Conservation (phyloP, 2,797 vertebrate species). For the Enteromius viviparus region DNA sequence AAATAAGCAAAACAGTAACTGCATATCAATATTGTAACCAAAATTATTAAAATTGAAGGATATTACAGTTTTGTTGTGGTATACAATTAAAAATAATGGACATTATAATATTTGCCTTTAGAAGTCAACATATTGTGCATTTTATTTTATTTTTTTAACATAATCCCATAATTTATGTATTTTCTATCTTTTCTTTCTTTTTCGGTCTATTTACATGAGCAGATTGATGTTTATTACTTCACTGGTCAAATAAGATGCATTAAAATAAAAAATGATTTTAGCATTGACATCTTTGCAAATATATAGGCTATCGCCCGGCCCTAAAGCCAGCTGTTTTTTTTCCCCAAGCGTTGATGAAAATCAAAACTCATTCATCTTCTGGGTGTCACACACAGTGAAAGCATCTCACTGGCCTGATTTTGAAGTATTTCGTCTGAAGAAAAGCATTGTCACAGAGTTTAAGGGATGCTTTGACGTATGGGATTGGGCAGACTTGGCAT, state of each 20-base stretch:
- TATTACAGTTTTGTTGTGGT: neutral
- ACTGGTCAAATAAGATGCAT: neutral
- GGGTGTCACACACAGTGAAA: neutral
- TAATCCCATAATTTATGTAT: neutral
- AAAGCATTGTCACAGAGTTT: neutral
- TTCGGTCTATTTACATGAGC: neutral
- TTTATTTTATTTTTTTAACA: no score
- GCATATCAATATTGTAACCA: no score
- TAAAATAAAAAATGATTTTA: neutral
- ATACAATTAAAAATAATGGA: neutral
- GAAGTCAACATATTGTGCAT: no score
- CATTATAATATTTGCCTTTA: neutral
- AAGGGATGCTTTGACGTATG: conserved; percentile 7
- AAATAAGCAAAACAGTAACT: neutral
- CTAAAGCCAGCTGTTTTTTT: neutral
- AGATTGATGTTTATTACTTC: neutral
- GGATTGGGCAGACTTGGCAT: conserved; percentile 31
- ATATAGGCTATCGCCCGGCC: neutral
- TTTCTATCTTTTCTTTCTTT: neutral
- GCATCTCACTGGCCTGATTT: conserved; percentile 3
- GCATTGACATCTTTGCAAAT: neutral
- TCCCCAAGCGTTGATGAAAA: neutral
- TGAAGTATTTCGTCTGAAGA: neutral
- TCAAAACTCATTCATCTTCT: conserved; percentile 1
- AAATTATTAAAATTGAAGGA: neutral